Conservation (phyloP, 1,140 invertebrate species). For the Drosophila saltans region DNA sequence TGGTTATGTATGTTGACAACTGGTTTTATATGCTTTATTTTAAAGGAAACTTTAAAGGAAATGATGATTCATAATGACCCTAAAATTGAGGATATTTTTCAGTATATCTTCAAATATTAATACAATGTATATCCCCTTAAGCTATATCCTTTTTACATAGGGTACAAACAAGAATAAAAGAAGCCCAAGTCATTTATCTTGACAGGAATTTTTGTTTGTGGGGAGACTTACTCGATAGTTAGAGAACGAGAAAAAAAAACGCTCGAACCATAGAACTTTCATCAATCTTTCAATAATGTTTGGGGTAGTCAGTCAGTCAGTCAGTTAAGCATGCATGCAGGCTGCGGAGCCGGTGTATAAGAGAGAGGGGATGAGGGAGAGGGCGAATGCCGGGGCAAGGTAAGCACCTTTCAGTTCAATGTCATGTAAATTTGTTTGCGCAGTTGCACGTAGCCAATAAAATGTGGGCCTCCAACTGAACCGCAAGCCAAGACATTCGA, state of each 20-base stretch:
- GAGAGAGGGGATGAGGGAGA: not conserved
- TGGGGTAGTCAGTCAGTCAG: conserved; percentile 26
- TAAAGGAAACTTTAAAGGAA: too few species aligned
- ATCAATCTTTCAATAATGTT: conserved; percentile 80
- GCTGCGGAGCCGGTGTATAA: not conserved
- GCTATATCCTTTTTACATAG: not conserved
- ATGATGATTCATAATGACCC: too few species aligned
- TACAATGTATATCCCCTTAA: not conserved
- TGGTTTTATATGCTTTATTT: too few species aligned
- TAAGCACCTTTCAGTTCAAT: conserved; percentile 70
- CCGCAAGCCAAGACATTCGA: conserved; percentile 61
- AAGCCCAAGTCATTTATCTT: conserved; percentile 59
- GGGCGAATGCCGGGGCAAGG: conserved; percentile 24
- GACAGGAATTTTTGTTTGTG: conserved; percentile 42
- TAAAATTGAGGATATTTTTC: too few species aligned
- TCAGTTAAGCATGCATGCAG: not conserved
- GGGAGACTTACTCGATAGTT: conserved; percentile 43
- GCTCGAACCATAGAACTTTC: conserved; percentile 53
- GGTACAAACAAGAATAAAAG: conserved; percentile 16
- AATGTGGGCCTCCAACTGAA: conserved; percentile 55
- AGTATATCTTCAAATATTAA: too few species aligned
- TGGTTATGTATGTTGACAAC: too few species aligned
- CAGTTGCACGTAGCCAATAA: conserved; percentile 80
- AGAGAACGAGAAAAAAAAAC: conserved; percentile 24
- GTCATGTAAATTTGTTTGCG: conserved; percentile 80